Evolutionary conservation across 2,797 vertebrate species (phyloP), one percentile per base, ranked within the genome.

Genomic region (Sylvia borin): DNA sequence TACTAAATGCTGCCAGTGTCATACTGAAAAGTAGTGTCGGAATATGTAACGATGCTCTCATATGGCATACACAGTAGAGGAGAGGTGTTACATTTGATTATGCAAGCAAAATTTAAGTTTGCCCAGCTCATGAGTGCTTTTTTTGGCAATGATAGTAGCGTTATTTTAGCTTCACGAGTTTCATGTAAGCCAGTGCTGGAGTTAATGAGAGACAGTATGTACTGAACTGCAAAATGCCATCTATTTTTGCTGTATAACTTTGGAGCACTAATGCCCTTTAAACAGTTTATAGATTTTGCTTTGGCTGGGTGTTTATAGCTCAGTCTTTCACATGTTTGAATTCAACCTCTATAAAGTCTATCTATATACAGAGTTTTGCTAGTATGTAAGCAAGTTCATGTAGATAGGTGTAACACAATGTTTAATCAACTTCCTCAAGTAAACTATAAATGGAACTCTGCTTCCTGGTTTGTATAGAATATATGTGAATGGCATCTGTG

Each of bases 281-380:
- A 90, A 84, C 18, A 78, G 70, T 86, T 95, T 91, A 71, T 68
- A 88, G 76, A 68, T 91, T 94, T 93, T 93, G 47, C 88, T 90
- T 91, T 62, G 79, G 50, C 62, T 86, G 32, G 5, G 3, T 83
- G 51, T 84, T 96, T 88, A 91, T 75, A 94, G 40, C 36, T 90
- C 54, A 88, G 72, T 65, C 77, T 94, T 93, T 68, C 53, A 55
- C 47, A 26, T 60, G 31, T 71, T 89, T 80, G 26, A 86, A 81
- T 93, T 92, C 70, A 81, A 72, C 40, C 40, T 81, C 40, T 75
- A 26, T 38, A 36, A 80, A 68, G 16, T 62, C 76, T 78, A 4
- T 68, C 65, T 65, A 5, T 29, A 36, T 25, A 17, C 4, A 36
- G 31, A 54, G 11, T 65, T 64, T 32, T 31, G 40, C 31, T 9